Percentiles rank a stretch among this genome's conserved stretches.
Conservation (phyloP, 2,113 vertebrate species). For the Prunella himalayana region DNA sequence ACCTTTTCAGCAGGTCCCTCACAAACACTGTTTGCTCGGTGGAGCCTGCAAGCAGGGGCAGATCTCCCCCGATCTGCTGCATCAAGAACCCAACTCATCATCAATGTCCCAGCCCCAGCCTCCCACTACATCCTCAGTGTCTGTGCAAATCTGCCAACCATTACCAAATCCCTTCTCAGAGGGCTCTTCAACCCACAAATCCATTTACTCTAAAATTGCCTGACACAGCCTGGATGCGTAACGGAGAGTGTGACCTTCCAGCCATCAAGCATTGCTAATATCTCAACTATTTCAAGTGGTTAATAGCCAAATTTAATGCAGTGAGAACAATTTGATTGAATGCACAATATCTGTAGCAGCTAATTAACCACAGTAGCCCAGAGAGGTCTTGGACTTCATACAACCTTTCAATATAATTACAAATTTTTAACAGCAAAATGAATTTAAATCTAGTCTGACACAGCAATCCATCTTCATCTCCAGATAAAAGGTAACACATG, state of each 20-base stretch:
- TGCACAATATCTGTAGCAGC: constrained; percentile 8
- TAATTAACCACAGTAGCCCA: constrained; percentile 45
- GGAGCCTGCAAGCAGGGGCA: not conserved
- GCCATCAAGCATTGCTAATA: not conserved
- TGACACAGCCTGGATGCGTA: not conserved
- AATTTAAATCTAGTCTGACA: constrained; percentile 44
- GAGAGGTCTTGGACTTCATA: constrained; percentile 34
- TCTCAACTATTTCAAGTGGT: constrained; percentile 14
- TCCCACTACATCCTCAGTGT: not conserved
- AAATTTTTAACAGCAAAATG: constrained; percentile 35
- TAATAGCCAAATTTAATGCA: constrained; percentile 52
- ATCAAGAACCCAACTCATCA: not conserved
- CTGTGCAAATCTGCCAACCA: not conserved
- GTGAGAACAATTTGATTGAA: constrained; percentile 18
- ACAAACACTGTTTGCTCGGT: not conserved
- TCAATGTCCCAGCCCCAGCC: not conserved
- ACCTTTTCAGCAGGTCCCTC: not conserved
- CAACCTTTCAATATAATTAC: constrained; percentile 39
- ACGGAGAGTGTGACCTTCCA: constrained; percentile 24
- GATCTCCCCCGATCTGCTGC: not conserved
- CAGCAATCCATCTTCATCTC: constrained; percentile 40
- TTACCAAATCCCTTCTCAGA: not conserved
- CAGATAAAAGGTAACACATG: constrained; percentile 22
- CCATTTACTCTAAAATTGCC: constrained; percentile 29
- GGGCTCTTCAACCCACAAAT: not conserved